Base-by-base conservation (phyloP, 2,797 vertebrate species). In the Eptatretus atami region DNA sequence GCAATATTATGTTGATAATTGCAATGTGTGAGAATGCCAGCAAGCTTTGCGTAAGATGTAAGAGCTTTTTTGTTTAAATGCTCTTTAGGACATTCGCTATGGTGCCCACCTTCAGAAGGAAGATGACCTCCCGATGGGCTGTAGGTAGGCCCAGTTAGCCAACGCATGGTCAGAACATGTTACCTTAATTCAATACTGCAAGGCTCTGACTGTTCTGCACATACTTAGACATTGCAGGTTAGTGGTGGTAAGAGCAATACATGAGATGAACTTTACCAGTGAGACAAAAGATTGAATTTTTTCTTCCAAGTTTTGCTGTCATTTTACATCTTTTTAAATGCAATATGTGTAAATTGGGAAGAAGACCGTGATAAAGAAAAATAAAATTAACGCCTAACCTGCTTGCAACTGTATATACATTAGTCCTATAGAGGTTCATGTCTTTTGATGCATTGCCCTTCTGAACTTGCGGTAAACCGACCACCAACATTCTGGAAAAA, bases 331-430 rank as follows among this genome's bases (percentile, higher is more conserved):
- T 31, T 3, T 31, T 31, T 31, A 31, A 3, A 31, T 31, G 31
- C 31, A 31, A 3, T 3, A 31, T 31, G 3, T 31, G 31, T 6
- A 31, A 31, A 3, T 31, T 6, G 3, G 31, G 6, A 31, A 3
- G 44, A 14, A n/a, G 2, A n/a, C n/a, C 9, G 53, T 52, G 13
- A 10, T 14, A 9, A n/a, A 52, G 3, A 4, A 13, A 53, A 31
- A 6, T 12, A 12, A 19, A 53, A 44, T 64, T 15, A 25, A 24
- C n/a, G 15, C 65, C 3, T 71, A 77, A 95, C 92, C 84, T 98
- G 92, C 80, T 98, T 98, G 75, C n/a, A 98, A 96, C 69, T 98
- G 92, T 74, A 98, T 84, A n/a, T n/a, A n/a, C 92, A 98, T 98
- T 70, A 98, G 73, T 98, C 92, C 79, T 98, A 65, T 90, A 98